Conservation (phyloP, 2,888 invertebrate genomes). For the Synergus umbraculus region DNA sequence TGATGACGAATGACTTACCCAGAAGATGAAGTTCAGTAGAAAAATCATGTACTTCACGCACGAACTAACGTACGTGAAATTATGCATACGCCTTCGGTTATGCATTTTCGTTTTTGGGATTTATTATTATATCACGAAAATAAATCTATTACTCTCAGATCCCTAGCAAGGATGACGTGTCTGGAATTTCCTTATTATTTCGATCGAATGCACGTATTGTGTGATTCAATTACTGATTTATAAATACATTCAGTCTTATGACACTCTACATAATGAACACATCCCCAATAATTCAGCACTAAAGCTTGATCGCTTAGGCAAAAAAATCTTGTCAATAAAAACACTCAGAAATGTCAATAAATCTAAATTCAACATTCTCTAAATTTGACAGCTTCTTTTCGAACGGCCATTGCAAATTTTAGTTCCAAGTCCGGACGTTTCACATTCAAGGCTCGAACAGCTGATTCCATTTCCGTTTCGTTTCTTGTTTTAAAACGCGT, state of each 20-base stretch:
- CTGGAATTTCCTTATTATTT: slow-evolving; percentile 27
- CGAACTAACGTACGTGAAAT: slow-evolving; percentile 90
- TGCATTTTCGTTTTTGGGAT: slow-evolving; percentile 62
- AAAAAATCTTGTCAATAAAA: slow-evolving; percentile 21
- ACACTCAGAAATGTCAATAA: slow-evolving; percentile 9
- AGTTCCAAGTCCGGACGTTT: slow-evolving; percentile 22
- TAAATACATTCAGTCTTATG: slow-evolving; percentile 1
- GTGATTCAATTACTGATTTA: slow-evolving; percentile 10
- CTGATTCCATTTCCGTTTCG: slow-evolving; percentile 32
- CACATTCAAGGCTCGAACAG: neutral
- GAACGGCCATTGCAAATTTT: slow-evolving; percentile 36
- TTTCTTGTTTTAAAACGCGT: slow-evolving; percentile 12
- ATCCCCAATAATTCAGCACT: neutral
- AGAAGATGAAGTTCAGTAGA: slow-evolving; percentile 92
- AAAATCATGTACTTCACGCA: slow-evolving; percentile 95
- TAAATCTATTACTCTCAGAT: slow-evolving; percentile 8
- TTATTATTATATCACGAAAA: slow-evolving; percentile 19
- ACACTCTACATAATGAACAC: slow-evolving; percentile 16
- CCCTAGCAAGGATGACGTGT: slow-evolving; percentile 27
- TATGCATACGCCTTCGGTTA: slow-evolving; percentile 83
- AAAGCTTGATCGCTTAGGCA: neutral
- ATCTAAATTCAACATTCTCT: slow-evolving; percentile 30
- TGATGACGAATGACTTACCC: slow-evolving; percentile 82
- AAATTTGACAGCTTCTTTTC: slow-evolving; percentile 26
- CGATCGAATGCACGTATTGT: slow-evolving; percentile 16